A percentile compares a stretch with the other conserved stretches of the same genome.
Conservation (phyloP, 2,888 invertebrate genomes). For the Philaethria dido region DNA sequence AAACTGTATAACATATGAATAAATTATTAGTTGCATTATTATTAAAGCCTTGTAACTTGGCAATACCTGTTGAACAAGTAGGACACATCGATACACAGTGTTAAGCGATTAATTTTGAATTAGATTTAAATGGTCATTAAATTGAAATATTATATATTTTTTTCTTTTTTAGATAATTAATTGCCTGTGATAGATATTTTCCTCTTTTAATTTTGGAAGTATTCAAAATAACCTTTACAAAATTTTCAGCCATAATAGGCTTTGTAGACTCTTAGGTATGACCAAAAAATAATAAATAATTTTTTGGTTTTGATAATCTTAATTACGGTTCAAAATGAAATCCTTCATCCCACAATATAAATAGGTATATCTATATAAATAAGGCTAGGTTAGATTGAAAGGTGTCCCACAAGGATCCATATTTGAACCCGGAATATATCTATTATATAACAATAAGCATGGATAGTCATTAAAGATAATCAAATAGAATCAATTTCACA, state of each 20-base stretch:
- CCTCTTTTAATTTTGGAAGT: neutral
- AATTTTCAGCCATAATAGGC: no score
- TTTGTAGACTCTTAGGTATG: neutral
- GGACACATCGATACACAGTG: conserved; percentile 5
- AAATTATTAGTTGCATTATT: conserved; percentile 18
- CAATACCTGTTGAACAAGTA: conserved; percentile 13
- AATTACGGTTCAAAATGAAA: neutral
- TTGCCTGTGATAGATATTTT: neutral
- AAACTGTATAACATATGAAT: conserved; percentile 15
- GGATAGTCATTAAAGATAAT: conserved; percentile 38
- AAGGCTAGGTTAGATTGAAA: neutral
- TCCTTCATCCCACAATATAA: no score
- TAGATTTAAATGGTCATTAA: neutral
- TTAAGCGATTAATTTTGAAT: conserved; percentile 6
- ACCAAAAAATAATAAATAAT: neutral
- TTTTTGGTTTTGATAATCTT: neutral
- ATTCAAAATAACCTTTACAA: neutral
- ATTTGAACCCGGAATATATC: conserved; percentile 27
- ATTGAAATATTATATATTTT: neutral
- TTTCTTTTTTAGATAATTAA: neutral
- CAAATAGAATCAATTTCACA: conserved; percentile 63
- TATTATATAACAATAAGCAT: conserved; percentile 26
- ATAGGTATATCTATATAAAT: no score
- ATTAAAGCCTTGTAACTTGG: conserved; percentile 19
- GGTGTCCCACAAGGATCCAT: conserved; percentile 24